Conservation (phyloP, 2,797 vertebrate genomes). For the Paramormyrops hopkinsi region DNA sequence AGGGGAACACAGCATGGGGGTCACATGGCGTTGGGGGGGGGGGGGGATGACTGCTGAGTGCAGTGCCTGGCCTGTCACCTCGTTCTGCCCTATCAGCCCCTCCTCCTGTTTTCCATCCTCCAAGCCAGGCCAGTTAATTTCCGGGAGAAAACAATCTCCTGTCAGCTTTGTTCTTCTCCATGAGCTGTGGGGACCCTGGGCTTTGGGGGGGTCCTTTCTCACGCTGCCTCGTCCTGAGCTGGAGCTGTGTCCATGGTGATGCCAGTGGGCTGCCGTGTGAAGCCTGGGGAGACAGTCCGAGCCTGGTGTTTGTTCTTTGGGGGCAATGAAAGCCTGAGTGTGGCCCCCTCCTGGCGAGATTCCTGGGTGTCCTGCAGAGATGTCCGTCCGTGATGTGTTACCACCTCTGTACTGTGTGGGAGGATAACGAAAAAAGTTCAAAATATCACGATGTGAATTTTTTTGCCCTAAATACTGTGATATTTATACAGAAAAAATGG, state of each 20-base stretch:
- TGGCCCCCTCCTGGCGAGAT: background rate
- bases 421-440: background rate
- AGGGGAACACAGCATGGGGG: background rate
- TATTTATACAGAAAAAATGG: background rate
- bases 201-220: background rate
- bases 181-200: background rate
- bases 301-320: slow-evolving; percentile 2
- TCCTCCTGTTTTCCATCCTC: background rate
- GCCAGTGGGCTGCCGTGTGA: background rate
- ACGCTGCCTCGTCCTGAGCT: background rate
- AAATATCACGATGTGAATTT: background rate
- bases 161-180: slow-evolving; percentile 18
- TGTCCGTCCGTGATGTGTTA: background rate
- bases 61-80: background rate
- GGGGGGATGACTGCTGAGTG: background rate
- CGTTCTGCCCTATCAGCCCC: background rate
- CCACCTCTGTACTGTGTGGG: background rate
- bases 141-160: background rate
- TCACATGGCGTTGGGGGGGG: background rate
- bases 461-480: background rate
- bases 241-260: slow-evolving; percentile 9
- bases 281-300: background rate
- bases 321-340: background rate
- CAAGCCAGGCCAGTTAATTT: background rate
- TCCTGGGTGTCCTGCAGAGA: background rate